A percentile compares a stretch with the other conserved stretches of the same genome.
phyloP scores from a whole-genome alignment of 2,888 invertebrate species.

The Sinodicranocentrus sp. region DNA sequence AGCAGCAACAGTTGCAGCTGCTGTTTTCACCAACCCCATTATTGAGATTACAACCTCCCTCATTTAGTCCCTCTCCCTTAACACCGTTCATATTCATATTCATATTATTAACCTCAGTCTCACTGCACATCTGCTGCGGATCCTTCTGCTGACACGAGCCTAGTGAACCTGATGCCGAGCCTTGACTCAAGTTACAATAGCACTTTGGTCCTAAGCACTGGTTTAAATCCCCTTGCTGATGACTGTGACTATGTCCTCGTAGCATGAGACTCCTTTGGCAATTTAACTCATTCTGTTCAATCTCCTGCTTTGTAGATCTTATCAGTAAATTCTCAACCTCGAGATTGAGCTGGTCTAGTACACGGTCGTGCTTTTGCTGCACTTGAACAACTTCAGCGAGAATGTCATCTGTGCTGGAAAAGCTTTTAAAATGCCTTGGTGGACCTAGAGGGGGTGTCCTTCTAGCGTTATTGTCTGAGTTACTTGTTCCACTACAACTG shows the following conservation, averaged over 20 bases:
- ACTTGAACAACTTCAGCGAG: constrained; percentile 76
- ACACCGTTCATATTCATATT: neutral
- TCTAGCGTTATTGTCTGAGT: neutral
- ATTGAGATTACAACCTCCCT: neutral
- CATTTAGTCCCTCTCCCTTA: constrained; percentile 22
- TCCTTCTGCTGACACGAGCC: constrained; percentile 36
- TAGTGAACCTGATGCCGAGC: constrained; percentile 26
- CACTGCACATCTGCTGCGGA: constrained; percentile 41
- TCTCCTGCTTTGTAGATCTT: constrained; percentile 67
- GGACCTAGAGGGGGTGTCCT: constrained; percentile 39
- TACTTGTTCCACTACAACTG: neutral
- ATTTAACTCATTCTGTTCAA: constrained; percentile 51
- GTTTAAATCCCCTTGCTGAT: constrained; percentile 27
- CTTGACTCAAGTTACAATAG: constrained; percentile 15
- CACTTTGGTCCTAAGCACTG: constrained; percentile 28
- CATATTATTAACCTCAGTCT: constrained; percentile 23
- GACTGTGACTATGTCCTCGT: constrained; percentile 30
- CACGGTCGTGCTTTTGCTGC: constrained; percentile 74
- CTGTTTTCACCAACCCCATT: neutral
- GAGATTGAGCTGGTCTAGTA: constrained; percentile 75
- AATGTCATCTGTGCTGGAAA: constrained; percentile 76
- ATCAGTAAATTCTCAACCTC: constrained; percentile 76
- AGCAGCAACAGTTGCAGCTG: constrained; percentile 53
- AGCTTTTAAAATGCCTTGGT: constrained; percentile 74
- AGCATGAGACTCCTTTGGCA: constrained; percentile 33